Evolutionary conservation across 2,888 invertebrate genomes (phyloP), one percentile per base, ranked within the genome.

Genomic region (Sphecodes monilicornis): DNA sequence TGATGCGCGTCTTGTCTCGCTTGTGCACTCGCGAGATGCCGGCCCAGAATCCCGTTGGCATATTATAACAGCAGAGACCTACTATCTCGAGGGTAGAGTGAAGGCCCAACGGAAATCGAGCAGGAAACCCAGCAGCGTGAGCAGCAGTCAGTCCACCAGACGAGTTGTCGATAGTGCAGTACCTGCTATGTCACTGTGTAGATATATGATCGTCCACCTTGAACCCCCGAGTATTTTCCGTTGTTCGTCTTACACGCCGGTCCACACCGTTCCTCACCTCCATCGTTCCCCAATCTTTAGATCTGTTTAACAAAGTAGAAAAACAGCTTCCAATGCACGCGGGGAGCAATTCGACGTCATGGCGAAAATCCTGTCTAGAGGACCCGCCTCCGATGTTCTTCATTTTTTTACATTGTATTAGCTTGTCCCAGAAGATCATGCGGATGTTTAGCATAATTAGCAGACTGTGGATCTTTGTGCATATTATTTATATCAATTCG

Each of bases 131-230:
- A 91, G 85, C 92, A 91, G 91, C 92, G 93, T 92, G 92, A 93
- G 92, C 93, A 94, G 94, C 94, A 94, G 94, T 94, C 94, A 94
- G 93, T 94, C 94, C 94, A 94, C 94, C 94, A 94, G 94, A 94
- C 94, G 93, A 94, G 94, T 94, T 94, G 92, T 94, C 93, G 92
- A 94, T 94, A 93, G 91, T 60, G 88, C 91, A 89, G 90, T 92
- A 93, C 90, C 91, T 90, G 91, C 92, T 91, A 68, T 90, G 89
- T 91, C 91, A 91, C 91, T 92, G 89, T 92, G 91, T 91, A 93
- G 93, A 92, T 88, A 92, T 88, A 84, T 87, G 87, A 50, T 90
- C 87, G 87, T 90, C 85, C 85, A 85, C 75, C 82, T 84, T 84
- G 81, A 84, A 64, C 79, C 86, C 80, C 60, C 74, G 77, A 86